phyloP scores from a whole-genome alignment of 2,113 vertebrate species.

The Rhipidura dahli region DNA sequence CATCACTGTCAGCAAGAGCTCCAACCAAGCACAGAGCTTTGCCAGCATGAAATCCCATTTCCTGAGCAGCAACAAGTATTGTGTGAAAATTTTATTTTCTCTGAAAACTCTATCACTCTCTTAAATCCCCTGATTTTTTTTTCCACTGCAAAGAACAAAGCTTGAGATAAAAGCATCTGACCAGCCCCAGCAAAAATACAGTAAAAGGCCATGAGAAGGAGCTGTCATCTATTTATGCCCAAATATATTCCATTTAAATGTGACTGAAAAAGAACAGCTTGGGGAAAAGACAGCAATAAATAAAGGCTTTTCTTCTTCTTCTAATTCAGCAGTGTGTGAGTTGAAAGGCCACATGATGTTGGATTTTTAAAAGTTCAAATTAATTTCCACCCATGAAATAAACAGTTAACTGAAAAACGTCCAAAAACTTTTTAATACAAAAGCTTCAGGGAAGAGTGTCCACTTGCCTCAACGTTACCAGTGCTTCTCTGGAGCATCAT shows the following conservation, averaged over 20 bases:
- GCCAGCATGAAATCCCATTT: background rate
- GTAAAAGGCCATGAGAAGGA: slow-evolving; percentile 8
- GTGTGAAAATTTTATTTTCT: background rate
- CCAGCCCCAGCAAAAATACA: slow-evolving; percentile 16
- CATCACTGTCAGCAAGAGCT: background rate
- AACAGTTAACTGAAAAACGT: background rate
- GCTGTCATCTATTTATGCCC: slow-evolving; percentile 1
- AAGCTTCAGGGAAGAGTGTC: background rate
- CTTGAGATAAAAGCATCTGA: slow-evolving; percentile 29
- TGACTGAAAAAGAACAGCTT: background rate
- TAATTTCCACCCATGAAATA: background rate
- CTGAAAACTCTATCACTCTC: background rate
- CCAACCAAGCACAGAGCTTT: background rate
- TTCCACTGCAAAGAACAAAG: background rate
- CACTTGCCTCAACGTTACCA: accelerated
- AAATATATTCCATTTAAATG: slow-evolving; percentile 27
- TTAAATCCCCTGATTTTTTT: background rate
- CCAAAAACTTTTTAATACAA: background rate
- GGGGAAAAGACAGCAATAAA: background rate
- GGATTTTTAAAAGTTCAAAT: background rate
- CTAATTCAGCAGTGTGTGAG: background rate
- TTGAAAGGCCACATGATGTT: background rate
- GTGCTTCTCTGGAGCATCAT: background rate
- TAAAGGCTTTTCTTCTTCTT: background rate
- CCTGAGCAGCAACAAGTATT: background rate